Evolutionary conservation across 1,140 invertebrate genomes (phyloP), one percentile per base, ranked within the genome.

Genomic region (Zeugodacus cucurbitae): DNA sequence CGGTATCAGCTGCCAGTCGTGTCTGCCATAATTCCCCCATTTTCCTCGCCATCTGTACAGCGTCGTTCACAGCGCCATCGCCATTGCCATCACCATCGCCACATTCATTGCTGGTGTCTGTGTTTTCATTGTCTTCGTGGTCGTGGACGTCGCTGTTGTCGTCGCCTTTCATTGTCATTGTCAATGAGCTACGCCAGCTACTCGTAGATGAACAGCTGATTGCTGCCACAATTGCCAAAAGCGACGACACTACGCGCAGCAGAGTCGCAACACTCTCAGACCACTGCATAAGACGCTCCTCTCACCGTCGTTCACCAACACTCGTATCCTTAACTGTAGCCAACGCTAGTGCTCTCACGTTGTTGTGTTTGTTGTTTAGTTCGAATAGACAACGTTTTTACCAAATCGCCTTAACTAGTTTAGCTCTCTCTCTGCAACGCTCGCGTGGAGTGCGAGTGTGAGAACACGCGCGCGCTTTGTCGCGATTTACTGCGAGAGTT

Each of bases 91-190:
- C 37, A 32, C n/a, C 59, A 41, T 37, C 86, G 32, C 48, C 48
- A 87, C 17, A 41, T n/a, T 10, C 48, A 41, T 88, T 58, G 64
- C 62, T 54, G 44, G 48, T n/a, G 64, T 20, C 54, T 34, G 32
- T 70, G 58, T 70, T 57, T 59, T 87, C 37, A 17, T 70, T 48
- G 7, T 74, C 41, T 22, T 78, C 44, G 17, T 74, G 41, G 34
- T 74, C 67, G 87, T 48, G 29, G 87, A 74, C 64, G 87, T 88
- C 26, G 85, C 32, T 37, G 85, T 87, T 70, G 87, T 87, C 86
- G 86, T n/a, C 86, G 86, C 86, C 70, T 88, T 88, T 88, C 87
- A 88, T 88, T 88, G 87, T 78, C 87, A 88, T 74, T 88, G 87
- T 88, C 70, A 88, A 88, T 88, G 48, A 44, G 87, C 87, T 70